Evolutionary conservation across 2,888 invertebrate species (phyloP).

Genomic region (Meta bourneti): DNA sequence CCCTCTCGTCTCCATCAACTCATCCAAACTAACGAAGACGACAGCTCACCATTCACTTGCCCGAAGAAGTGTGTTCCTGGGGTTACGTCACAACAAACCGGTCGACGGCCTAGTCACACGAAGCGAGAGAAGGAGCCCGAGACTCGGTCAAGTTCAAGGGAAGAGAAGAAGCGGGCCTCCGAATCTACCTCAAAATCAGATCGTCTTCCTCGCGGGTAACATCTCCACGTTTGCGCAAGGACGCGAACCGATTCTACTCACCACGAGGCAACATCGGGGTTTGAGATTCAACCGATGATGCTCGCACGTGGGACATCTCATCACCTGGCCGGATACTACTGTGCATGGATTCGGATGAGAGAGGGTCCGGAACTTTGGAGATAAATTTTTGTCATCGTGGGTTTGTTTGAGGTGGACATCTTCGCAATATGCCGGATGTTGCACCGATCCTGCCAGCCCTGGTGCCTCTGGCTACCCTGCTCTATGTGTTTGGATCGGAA

Average conservation of each 20-base stretch:
- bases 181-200: slow-evolving; percentile 26
- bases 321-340: neutral
- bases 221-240: neutral
- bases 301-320: neutral
- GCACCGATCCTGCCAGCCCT: slow-evolving; percentile 76
- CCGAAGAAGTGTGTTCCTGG: neutral
- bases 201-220: slow-evolving; percentile 12
- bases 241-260: neutral
- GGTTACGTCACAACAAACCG: slow-evolving; percentile 67
- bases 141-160: slow-evolving; percentile 75
- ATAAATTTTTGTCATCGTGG: neutral
- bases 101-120: slow-evolving; percentile 70
- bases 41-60: slow-evolving; percentile 23
- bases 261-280: slow-evolving; percentile 9
- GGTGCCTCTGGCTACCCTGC: slow-evolving; percentile 77
- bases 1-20: neutral
- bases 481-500: slow-evolving; percentile 78
- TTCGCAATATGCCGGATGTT: slow-evolving; percentile 69
- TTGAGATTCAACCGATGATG: neutral
- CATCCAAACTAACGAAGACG: neutral
- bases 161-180: slow-evolving; percentile 42
- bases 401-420: slow-evolving; percentile 3
- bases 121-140: slow-evolving; percentile 8
- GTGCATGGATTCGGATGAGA: slow-evolving; percentile 45
- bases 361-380: neutral